Percentiles rank a stretch among this genome's conserved stretches.
These are phyloP conservation scores for Alsophila aescularia DNA, from an alignment of 2,888 invertebrate genomes.

Conservation along the genomic window DNA sequence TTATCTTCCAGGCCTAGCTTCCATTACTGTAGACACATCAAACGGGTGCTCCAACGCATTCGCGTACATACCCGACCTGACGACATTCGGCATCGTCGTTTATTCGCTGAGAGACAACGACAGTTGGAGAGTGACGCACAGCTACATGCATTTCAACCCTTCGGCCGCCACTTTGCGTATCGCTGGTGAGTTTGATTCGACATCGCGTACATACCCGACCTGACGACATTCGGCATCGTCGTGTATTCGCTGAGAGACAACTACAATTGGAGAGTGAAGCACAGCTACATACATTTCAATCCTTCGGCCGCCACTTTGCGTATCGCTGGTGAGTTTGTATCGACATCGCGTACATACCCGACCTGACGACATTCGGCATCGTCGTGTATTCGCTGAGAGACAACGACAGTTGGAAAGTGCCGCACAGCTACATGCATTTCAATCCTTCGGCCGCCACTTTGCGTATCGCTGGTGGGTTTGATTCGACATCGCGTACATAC, in stretches of 20 bases:
- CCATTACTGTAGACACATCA: slow-evolving; percentile 87
- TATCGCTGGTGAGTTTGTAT: slow-evolving; percentile 82
- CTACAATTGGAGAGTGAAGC: slow-evolving; percentile 88
- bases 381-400: slow-evolving; percentile 84
- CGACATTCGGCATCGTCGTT: slow-evolving; percentile 85
- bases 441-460: slow-evolving; percentile 88
- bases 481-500: slow-evolving; percentile 89
- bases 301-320: slow-evolving; percentile 87
- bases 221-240: slow-evolving; percentile 85
- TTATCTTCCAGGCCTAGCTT: slow-evolving; percentile 82
- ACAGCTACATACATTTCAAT: slow-evolving; percentile 90
- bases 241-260: slow-evolving; percentile 85
- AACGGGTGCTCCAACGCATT: slow-evolving; percentile 86
- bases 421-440: slow-evolving; percentile 90
- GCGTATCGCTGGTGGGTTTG: slow-evolving; percentile 82
- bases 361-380: slow-evolving; percentile 85
- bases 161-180: slow-evolving; percentile 86
- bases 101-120: slow-evolving; percentile 85
- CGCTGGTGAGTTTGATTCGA: slow-evolving; percentile 78
- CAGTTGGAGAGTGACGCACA: slow-evolving; percentile 90
- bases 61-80: slow-evolving; percentile 89
- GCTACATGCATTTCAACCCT: slow-evolving; percentile 90
- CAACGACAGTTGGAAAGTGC: slow-evolving; percentile 88
- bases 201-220: slow-evolving; percentile 89
- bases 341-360: slow-evolving; percentile 90